Evolutionary conservation across 2,888 invertebrate species (phyloP).

Genomic region (Machimus atricapillus): DNA sequence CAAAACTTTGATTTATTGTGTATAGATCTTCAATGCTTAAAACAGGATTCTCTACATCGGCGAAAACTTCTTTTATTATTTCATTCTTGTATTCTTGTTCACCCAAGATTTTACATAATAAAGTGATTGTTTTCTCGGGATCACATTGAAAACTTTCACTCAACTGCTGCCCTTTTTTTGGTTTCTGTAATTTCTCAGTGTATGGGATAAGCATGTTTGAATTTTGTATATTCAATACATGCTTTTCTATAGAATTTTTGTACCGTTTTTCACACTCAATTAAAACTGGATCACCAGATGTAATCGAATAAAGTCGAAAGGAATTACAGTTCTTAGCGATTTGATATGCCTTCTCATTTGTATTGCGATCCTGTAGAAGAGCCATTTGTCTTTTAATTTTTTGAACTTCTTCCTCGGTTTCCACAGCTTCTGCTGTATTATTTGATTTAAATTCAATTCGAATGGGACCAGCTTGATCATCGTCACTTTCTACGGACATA

Average conservation of each 20-base stretch:
- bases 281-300: neutral
- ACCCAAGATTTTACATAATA: neutral
- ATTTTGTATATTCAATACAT: neutral
- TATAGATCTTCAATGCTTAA: constrained; percentile 52
- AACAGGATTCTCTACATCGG: neutral
- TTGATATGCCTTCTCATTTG: constrained; percentile 60
- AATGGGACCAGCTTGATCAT: constrained; percentile 66
- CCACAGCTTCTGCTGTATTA: constrained; percentile 85
- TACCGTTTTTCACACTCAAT: neutral
- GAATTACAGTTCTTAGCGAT: constrained; percentile 18
- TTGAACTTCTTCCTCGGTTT: constrained; percentile 65
- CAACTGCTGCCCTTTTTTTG: neutral
- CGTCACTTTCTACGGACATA: constrained; percentile 61
- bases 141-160: neutral
- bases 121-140: neutral
- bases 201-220: constrained; percentile 45
- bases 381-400: constrained; percentile 60
- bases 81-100: neutral
- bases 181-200: constrained; percentile 37
- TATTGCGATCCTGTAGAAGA: constrained; percentile 60
- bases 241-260: neutral
- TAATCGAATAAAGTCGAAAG: neutral
- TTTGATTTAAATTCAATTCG: constrained; percentile 84
- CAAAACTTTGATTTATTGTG: constrained; percentile 53
- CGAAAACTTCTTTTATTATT: neutral